Evolutionary conservation across 1,140 invertebrate species (phyloP), one percentile per base, ranked within the genome.

Genomic region (Philaenus spumarius): DNA sequence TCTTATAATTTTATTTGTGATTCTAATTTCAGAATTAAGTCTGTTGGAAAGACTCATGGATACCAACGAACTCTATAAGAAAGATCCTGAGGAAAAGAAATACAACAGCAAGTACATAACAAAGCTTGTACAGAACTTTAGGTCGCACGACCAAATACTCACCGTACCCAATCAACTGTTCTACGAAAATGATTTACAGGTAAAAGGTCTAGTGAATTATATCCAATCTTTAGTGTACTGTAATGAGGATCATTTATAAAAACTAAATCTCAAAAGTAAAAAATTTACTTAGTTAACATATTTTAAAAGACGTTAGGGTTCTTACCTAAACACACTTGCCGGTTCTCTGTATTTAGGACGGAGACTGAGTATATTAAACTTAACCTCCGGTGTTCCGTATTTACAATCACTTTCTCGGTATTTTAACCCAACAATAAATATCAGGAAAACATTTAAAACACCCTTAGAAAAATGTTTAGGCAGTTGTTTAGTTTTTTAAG

Each of bases 131-230:
- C 77, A 82, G 22, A 90, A 89, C 70, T 90, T 89, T 69, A 79
- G 94, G 45, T 90, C 90, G 35, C 79, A 95, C 67, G 80, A 84
- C 15, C 77, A 83, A 47, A 83, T 97, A 45, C 70, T 97, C 23
- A 69, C 75, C 7, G 63, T 93, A 6, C 84, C 90, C 6, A 95
- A 86, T 68, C 70, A 77, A 42, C 71, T 93, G 52, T 97, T 96
- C 74, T 97, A 97, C 69, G 80, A 90, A 64, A 73, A 75, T 17
- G 82, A 87, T 68, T 74, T 94, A 3, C 47, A 56, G 22, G 65
- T 66, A 52, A 62, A n/a, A n/a, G n/a, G 58, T 65, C 42, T 37
- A 9, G 15, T 57, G 9, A 19, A 9, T 12, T 24, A 19, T 9
- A 15, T 11, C 24, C 4, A 23, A 7, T 47, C 40, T 2, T 20